Percentiles rank a stretch among this genome's conserved stretches.
These are phyloP conservation scores for Boloria selene DNA, from an alignment of 2,888 invertebrate species.

Conservation along the genomic window DNA sequence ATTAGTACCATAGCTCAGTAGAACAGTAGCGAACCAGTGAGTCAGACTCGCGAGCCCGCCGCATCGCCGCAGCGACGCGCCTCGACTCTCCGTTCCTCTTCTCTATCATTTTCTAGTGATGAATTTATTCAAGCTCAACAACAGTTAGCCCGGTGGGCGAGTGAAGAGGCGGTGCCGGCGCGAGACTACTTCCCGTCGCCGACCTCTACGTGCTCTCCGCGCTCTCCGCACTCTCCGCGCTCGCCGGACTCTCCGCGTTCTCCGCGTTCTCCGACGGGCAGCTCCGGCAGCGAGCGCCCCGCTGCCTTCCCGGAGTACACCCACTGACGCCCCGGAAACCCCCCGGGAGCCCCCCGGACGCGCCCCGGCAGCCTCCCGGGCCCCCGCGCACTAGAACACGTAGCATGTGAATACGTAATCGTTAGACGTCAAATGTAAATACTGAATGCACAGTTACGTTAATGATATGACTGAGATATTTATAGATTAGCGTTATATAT, in stretches of 20 bases:
- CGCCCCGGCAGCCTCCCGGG: slow-evolving; percentile 54
- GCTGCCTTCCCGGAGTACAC: slow-evolving; percentile 65
- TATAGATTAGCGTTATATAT: slow-evolving; percentile 57
- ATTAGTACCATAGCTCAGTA: no score
- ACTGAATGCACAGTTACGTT: slow-evolving; percentile 66
- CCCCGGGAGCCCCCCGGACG: slow-evolving; percentile 33
- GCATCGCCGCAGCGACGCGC: slow-evolving; percentile 49
- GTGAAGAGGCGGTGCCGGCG: slow-evolving; percentile 89
- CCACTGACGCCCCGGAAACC: slow-evolving; percentile 68
- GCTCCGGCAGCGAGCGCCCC: slow-evolving; percentile 73
- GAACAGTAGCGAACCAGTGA: background rate
- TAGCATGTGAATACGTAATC: slow-evolving; percentile 63
- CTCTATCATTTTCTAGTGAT: slow-evolving; percentile 96
- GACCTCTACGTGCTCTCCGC: slow-evolving; percentile 49
- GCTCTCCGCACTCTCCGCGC: slow-evolving; percentile 41
- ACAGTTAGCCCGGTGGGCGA: slow-evolving; percentile 97
- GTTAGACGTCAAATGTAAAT: slow-evolving; percentile 69
- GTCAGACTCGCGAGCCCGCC: slow-evolving; percentile 46
- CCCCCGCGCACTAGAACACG: slow-evolving; percentile 50
- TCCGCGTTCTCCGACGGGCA: slow-evolving; percentile 45
- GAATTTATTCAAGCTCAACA: slow-evolving; percentile 98
- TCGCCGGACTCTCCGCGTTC: slow-evolving; percentile 33
- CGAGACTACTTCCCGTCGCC: slow-evolving; percentile 72
- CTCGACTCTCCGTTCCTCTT: slow-evolving; percentile 87
- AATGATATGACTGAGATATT: slow-evolving; percentile 76